A percentile compares a stretch with the other conserved stretches of the same genome.
Conservation (phyloP, 2,888 invertebrate species). For the Machimus atricapillus region DNA sequence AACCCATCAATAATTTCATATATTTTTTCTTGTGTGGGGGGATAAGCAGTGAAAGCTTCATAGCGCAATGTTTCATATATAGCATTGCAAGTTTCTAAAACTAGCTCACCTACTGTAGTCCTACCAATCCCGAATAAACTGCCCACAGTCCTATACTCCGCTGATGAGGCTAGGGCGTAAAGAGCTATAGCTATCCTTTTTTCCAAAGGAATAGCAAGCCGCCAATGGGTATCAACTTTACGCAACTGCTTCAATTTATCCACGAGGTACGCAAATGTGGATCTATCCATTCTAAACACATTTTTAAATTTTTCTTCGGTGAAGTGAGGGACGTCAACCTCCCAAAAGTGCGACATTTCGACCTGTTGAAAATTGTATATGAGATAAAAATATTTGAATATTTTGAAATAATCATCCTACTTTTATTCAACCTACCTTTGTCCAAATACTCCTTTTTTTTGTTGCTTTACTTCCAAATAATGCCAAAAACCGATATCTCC, state of each 20-base stretch:
- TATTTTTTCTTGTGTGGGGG: neutral
- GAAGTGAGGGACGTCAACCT: slow-evolving; percentile 13
- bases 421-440: too few relatives aligned
- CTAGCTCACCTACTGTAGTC: slow-evolving; percentile 43
- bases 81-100: neutral
- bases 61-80: neutral
- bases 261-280: neutral
- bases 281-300: neutral
- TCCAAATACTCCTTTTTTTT: neutral
- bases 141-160: slow-evolving; percentile 20
- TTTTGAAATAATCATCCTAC: too few relatives aligned
- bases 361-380: too few relatives aligned
- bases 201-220: neutral
- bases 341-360: too few relatives aligned
- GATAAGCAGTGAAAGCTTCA: too few relatives aligned
- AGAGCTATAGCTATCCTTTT: slow-evolving; percentile 30
- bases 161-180: slow-evolving; percentile 33
- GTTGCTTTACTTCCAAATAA: too few relatives aligned
- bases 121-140: slow-evolving; percentile 42
- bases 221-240: neutral
- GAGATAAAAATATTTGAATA: too few relatives aligned
- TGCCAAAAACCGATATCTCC: too few relatives aligned
- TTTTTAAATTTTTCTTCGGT: neutral
- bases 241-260: neutral
- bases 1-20: slow-evolving; percentile 3